These are phyloP conservation scores for Drosophila neocordata DNA, from an alignment of 1,140 invertebrate species.

Conservation along the genomic window DNA sequence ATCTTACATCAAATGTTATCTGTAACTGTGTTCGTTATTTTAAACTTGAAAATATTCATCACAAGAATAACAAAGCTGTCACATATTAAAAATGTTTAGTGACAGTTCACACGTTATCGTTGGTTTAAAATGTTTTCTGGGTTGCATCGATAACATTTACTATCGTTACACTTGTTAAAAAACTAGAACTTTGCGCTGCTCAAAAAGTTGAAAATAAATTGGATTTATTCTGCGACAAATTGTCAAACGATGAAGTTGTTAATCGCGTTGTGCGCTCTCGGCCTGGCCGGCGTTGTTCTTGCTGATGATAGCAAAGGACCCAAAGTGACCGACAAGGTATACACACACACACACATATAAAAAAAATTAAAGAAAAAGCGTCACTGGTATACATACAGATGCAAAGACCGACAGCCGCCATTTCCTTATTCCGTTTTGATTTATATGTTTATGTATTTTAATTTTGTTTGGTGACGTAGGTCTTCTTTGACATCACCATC, in stretches of 20 bases:
- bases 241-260: constrained; percentile 65
- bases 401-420: constrained; percentile 22
- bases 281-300: constrained; percentile 59
- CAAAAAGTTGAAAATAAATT: too few relatives aligned
- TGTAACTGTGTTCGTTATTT: too few relatives aligned
- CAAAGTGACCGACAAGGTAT: constrained; percentile 90
- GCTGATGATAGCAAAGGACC: constrained; percentile 85
- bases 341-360: constrained; percentile 19
- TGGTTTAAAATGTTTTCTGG: too few relatives aligned
- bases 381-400: constrained; percentile 34
- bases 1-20: too few relatives aligned
- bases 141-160: too few relatives aligned
- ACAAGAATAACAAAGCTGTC: neutral
- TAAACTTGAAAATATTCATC: too few relatives aligned
- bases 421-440: constrained; percentile 53
- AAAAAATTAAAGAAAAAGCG: constrained; percentile 26
- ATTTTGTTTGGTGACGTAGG: constrained; percentile 85
- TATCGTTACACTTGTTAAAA: too few relatives aligned
- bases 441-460: constrained; percentile 30
- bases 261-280: constrained; percentile 66
- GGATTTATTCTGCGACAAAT: constrained; percentile 12
- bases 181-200: too few relatives aligned
- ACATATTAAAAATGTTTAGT: too few relatives aligned
- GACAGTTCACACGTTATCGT: too few relatives aligned
- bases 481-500: constrained; percentile 96